Conservation (phyloP, 2,113 vertebrate species). For the Copsychus sechellarum region DNA sequence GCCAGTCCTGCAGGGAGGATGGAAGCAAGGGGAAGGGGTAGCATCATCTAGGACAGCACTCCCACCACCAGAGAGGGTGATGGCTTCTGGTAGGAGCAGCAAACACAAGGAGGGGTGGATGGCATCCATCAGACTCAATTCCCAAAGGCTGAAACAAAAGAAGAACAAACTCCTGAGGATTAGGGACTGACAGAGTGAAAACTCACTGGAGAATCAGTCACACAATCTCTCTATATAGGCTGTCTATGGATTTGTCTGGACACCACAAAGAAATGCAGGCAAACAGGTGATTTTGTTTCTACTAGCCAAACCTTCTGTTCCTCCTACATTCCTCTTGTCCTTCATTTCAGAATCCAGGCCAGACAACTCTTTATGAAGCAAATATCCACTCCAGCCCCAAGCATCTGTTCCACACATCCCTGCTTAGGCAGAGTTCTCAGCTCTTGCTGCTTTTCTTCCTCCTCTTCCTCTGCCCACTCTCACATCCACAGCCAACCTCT, state of each 20-base stretch:
- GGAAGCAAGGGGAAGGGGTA: neutral
- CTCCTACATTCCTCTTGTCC: neutral
- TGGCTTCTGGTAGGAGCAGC: neutral
- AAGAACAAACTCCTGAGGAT: neutral
- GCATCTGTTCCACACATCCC: neutral
- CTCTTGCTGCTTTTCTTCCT: neutral
- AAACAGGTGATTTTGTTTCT: neutral
- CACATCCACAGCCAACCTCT: neutral
- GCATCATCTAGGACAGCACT: neutral
- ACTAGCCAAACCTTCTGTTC: neutral
- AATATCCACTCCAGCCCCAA: neutral
- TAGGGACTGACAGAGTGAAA: neutral
- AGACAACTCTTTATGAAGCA: neutral
- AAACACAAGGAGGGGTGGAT: neutral
- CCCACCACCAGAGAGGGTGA: too few relatives aligned
- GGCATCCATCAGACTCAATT: neutral
- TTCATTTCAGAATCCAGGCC: neutral
- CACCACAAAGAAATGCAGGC: neutral
- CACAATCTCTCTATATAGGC: neutral
- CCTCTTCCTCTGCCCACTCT: conserved; percentile 15
- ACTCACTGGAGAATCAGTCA: neutral
- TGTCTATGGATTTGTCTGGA: neutral
- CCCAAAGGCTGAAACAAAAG: neutral
- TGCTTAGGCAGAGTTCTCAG: neutral
- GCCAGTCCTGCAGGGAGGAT: neutral